Percentiles rank a stretch among this genome's conserved stretches.
These are phyloP conservation scores for Rhinatrema bivittatum DNA, from an alignment of 2,797 vertebrate species.

Conservation along the genomic window DNA sequence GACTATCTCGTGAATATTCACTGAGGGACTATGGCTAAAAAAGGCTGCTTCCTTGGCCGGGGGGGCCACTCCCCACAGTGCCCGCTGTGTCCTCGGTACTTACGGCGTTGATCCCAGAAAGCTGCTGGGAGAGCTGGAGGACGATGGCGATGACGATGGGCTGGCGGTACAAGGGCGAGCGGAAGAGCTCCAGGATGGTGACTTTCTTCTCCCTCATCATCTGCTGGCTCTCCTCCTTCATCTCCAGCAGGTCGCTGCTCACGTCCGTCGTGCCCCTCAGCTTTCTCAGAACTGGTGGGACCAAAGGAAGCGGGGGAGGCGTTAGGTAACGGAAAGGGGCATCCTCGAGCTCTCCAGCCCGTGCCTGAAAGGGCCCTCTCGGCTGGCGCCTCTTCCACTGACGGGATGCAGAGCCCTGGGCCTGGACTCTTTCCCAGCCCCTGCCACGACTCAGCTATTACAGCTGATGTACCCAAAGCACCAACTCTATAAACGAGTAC, in stretches of 20 bases:
- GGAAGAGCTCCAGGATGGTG: constrained; percentile 83
- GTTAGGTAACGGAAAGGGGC: neutral
- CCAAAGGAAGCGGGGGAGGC: neutral
- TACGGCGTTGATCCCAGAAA: constrained; percentile 95
- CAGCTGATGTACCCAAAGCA: too few species aligned
- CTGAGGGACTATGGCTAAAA: too few species aligned
- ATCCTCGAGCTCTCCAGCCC: too few species aligned
- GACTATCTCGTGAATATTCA: too few species aligned
- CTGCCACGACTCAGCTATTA: too few species aligned
- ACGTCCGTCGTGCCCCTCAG: constrained; percentile 82
- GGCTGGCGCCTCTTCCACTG: too few species aligned
- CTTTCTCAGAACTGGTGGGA: constrained; percentile 79
- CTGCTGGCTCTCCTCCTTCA: constrained; percentile 95
- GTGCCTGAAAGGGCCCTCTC: too few species aligned
- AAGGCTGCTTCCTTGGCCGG: too few species aligned
- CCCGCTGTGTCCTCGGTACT: constrained; percentile 39
- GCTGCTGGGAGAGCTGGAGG: constrained; percentile 94
- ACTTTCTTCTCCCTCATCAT: constrained; percentile 98
- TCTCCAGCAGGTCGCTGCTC: constrained; percentile 88
- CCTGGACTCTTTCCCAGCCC: too few species aligned
- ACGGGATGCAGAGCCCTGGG: too few species aligned
- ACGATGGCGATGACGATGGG: constrained; percentile 81
- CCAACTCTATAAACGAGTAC: too few species aligned
- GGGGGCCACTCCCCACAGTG: too few species aligned
- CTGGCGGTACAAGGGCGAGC: constrained; percentile 82